These are phyloP conservation scores for Cuniculus paca DNA, from an alignment of 2,797 vertebrate genomes.

Conservation along the genomic window DNA sequence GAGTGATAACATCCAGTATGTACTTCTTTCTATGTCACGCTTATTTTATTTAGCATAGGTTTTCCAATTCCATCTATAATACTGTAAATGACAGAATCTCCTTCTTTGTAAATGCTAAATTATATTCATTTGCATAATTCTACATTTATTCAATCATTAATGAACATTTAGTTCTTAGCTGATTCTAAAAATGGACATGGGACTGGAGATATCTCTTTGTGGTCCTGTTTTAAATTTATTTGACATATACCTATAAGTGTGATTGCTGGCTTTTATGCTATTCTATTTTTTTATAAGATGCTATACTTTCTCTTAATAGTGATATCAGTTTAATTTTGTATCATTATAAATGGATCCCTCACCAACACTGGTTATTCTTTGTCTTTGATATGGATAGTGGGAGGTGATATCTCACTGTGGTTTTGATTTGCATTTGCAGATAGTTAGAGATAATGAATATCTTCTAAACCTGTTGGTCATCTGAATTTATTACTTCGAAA, in stretches of 20 bases:
- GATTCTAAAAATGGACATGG: not conserved
- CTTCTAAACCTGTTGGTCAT: not conserved
- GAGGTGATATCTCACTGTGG: not conserved
- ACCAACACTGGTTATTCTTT: not conserved
- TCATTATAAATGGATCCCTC: not conserved
- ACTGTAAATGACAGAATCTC: not conserved
- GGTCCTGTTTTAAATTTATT: not conserved
- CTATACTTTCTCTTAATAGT: not conserved
- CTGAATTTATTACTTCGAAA: not conserved
- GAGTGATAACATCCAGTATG: not conserved
- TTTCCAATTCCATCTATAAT: not conserved
- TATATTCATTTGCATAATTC: not conserved
- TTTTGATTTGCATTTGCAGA: not conserved
- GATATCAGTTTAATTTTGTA: not conserved
- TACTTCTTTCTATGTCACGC: not conserved
- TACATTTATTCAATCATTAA: not conserved
- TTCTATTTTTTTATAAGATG: not conserved
- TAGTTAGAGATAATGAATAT: not conserved
- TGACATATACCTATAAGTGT: not conserved
- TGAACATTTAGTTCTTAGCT: not conserved
- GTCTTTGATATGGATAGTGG: not conserved
- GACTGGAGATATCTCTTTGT: not conserved
- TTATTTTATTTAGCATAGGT: not conserved
- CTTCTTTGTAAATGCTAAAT: not conserved
- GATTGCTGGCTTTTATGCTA: not conserved